These are phyloP conservation scores for Petroica traversi DNA, from an alignment of 2,113 vertebrate genomes.

Conservation along the genomic window DNA sequence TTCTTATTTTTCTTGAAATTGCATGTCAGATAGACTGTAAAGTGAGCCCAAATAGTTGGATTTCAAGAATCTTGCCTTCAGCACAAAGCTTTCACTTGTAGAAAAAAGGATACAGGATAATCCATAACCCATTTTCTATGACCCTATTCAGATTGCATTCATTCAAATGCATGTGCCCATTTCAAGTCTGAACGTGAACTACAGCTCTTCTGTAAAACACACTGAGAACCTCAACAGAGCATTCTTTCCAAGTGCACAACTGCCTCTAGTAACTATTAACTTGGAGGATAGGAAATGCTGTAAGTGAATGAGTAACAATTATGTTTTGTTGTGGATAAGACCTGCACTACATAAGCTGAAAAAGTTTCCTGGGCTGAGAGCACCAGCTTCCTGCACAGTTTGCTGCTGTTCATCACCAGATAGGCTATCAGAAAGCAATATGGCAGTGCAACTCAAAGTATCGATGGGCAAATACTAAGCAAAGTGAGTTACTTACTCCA, in stretches of 20 bases:
- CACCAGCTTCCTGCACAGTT: background rate
- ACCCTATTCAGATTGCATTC: background rate
- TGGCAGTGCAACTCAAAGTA: background rate
- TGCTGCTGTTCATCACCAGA: background rate
- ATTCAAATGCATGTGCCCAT: background rate
- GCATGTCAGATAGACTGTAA: background rate
- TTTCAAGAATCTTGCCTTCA: background rate
- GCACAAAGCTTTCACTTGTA: background rate
- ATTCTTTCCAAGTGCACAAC: background rate
- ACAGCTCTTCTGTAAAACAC: background rate
- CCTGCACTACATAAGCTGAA: background rate
- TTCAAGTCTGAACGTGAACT: background rate
- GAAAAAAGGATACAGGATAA: background rate
- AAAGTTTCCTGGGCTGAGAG: background rate
- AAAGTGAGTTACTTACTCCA: background rate
- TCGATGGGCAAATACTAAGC: background rate
- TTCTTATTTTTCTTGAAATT: background rate
- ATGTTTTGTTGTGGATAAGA: background rate
- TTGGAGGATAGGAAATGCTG: background rate
- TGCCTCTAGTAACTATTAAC: background rate
- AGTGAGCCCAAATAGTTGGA: background rate
- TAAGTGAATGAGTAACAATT: background rate
- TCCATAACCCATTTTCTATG: background rate
- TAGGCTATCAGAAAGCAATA: background rate
- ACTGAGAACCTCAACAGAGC: background rate